phyloP scores from a whole-genome alignment of 2,888 invertebrate species.

The Coelopa pilipes region DNA sequence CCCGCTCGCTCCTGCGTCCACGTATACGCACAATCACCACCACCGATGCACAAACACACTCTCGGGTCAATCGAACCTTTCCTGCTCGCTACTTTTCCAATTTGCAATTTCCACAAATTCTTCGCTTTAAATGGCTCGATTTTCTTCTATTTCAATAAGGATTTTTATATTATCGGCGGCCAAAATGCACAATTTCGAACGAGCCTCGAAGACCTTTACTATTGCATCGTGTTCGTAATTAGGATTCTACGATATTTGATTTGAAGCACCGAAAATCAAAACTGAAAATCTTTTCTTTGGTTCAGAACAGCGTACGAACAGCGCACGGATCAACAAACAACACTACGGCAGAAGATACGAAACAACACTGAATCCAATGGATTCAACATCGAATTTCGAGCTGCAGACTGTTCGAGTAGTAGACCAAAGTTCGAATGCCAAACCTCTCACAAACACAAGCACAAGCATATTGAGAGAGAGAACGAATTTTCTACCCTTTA shows the following conservation, averaged over 20 bases:
- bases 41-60: slow-evolving; percentile 20
- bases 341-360: slow-evolving; percentile 45
- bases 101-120: slow-evolving; percentile 31
- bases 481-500: slow-evolving; percentile 2
- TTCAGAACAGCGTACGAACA: slow-evolving; percentile 6
- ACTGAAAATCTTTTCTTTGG: slow-evolving; percentile 20
- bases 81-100: slow-evolving; percentile 14
- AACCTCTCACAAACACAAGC: not conserved
- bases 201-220: not conserved
- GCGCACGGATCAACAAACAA: slow-evolving; percentile 28
- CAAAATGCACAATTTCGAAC: not conserved
- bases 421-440: slow-evolving; percentile 29
- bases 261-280: slow-evolving; percentile 29
- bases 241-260: slow-evolving; percentile 17
- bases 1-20: slow-evolving; percentile 16
- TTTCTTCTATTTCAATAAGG: slow-evolving; percentile 19
- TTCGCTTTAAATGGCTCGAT: slow-evolving; percentile 9
- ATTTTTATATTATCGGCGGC: slow-evolving; percentile 1
- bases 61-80: slow-evolving; percentile 29
- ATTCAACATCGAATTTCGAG: slow-evolving; percentile 32
- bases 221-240: slow-evolving; percentile 25
- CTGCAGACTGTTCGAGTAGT: slow-evolving; percentile 16
- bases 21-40: slow-evolving; percentile 32
- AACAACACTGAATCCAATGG: slow-evolving; percentile 44
- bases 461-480: slow-evolving; percentile 16